Evolutionary conservation across 2,888 invertebrate genomes (phyloP).

Genomic region (Disparrhopalites patrizii): DNA sequence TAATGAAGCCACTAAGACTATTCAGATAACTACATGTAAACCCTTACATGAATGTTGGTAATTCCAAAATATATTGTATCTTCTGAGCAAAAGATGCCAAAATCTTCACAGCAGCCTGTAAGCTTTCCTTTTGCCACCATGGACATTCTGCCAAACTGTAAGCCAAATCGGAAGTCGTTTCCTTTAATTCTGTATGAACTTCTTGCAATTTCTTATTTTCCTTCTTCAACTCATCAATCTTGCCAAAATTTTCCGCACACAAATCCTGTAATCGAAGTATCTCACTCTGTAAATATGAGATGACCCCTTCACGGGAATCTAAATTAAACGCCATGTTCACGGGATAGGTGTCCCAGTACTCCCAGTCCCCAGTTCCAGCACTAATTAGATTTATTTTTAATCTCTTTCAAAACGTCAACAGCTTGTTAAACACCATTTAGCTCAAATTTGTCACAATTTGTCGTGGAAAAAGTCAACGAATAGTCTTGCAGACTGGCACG

Average conservation of each 20-base stretch:
- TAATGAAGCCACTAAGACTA: too few relatives aligned
- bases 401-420: too few relatives aligned
- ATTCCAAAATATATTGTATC: slow-evolving; percentile 32
- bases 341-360: too few relatives aligned
- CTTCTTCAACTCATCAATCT: slow-evolving; percentile 28
- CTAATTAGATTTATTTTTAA: too few relatives aligned
- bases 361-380: too few relatives aligned
- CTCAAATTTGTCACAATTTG: too few relatives aligned
- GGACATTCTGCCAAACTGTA: slow-evolving; percentile 32
- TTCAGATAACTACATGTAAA: too few relatives aligned
- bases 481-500: too few relatives aligned
- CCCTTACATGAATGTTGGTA: slow-evolving; percentile 31
- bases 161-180: slow-evolving; percentile 32
- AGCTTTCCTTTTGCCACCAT: slow-evolving; percentile 29
- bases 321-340: too few relatives aligned
- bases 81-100: slow-evolving; percentile 30
- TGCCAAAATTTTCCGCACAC: slow-evolving; percentile 28
- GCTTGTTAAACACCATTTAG: too few relatives aligned
- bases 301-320: slow-evolving; percentile 1
- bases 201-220: slow-evolving; percentile 30
- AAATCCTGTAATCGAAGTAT: slow-evolving; percentile 30
- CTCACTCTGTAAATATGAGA: slow-evolving; percentile 25
- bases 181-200: slow-evolving; percentile 30
- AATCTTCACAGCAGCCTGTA: slow-evolving; percentile 21
- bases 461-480: too few relatives aligned